Conservation (phyloP, 2,797 vertebrate genomes). For the Ptychobarbus kaznakovi region DNA sequence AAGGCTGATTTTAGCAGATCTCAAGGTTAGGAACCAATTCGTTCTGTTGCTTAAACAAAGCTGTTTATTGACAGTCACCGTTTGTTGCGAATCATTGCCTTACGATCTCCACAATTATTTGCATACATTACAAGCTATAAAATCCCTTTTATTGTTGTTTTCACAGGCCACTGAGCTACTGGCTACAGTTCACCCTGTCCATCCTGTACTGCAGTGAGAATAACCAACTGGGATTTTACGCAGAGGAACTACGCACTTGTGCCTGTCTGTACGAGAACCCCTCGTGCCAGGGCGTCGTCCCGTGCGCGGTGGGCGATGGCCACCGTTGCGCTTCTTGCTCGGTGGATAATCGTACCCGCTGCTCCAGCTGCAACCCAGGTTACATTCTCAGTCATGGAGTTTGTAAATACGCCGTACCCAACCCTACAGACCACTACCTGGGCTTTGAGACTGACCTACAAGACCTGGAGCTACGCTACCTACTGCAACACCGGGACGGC, state of each 20-base stretch:
- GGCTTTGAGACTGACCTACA: constrained; percentile 93
- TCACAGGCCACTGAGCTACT: constrained; percentile 85
- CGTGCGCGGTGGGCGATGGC: constrained; percentile 86
- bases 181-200: constrained; percentile 89
- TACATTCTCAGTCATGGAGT: constrained; percentile 89
- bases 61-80: constrained; percentile 61
- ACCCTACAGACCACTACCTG: constrained; percentile 93
- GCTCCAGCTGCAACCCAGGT: constrained; percentile 87
- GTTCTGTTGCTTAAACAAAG: constrained; percentile 61
- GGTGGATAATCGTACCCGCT: constrained; percentile 89
- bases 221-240: constrained; percentile 89
- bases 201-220: constrained; percentile 94
- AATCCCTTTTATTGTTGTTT: constrained; percentile 48
- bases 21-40: constrained; percentile 66
- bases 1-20: constrained; percentile 51
- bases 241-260: constrained; percentile 86
- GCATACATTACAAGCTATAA: constrained; percentile 25
- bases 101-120: constrained; percentile 34
- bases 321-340: constrained; percentile 86
- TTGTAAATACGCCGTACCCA: constrained; percentile 90
- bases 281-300: constrained; percentile 83
- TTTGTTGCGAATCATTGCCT: constrained; percentile 36
- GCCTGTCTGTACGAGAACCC: constrained; percentile 87
- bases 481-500: constrained; percentile 86
- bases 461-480: constrained; percentile 89